These are phyloP conservation scores for Podabrus alpinus DNA, from an alignment of 2,888 invertebrate species.

Conservation along the genomic window DNA sequence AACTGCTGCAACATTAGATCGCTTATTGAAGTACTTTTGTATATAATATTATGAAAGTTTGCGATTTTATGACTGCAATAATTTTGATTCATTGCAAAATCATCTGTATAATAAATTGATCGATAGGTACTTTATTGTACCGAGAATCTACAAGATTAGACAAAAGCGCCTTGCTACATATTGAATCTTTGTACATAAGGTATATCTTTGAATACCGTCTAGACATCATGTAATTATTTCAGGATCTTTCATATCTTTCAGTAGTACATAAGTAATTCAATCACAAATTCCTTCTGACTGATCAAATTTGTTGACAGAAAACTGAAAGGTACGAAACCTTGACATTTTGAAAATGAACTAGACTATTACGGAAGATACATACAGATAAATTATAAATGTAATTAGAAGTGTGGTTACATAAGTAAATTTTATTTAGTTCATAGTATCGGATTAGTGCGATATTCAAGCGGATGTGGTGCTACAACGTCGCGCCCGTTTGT, in stretches of 20 bases:
- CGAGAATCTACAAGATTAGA: neutral
- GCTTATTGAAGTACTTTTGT: too few species aligned
- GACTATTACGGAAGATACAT: neutral
- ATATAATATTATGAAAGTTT: too few species aligned
- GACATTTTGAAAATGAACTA: neutral
- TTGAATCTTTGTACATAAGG: too few species aligned
- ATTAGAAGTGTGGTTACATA: neutral
- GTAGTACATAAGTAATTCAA: neutral
- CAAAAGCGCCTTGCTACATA: neutral
- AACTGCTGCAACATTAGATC: too few species aligned
- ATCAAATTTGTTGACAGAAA: neutral
- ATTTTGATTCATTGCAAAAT: neutral
- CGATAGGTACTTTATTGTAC: neutral
- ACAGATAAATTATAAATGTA: neutral
- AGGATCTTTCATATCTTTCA: neutral
- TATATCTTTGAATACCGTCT: neutral
- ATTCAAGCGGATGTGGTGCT: constrained; percentile 2
- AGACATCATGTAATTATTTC: neutral
- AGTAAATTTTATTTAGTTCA: neutral
- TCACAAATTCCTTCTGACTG: neutral
- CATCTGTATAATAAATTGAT: neutral
- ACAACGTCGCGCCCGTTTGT: constrained; percentile 6
- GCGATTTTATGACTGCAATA: neutral
- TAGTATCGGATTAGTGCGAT: constrained; percentile 14
- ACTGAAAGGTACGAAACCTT: too few species aligned